A percentile compares a stretch with the other conserved stretches of the same genome.
These are phyloP conservation scores for Pogonocherus hispidulus DNA, from an alignment of 2,888 invertebrate genomes.

Conservation along the genomic window DNA sequence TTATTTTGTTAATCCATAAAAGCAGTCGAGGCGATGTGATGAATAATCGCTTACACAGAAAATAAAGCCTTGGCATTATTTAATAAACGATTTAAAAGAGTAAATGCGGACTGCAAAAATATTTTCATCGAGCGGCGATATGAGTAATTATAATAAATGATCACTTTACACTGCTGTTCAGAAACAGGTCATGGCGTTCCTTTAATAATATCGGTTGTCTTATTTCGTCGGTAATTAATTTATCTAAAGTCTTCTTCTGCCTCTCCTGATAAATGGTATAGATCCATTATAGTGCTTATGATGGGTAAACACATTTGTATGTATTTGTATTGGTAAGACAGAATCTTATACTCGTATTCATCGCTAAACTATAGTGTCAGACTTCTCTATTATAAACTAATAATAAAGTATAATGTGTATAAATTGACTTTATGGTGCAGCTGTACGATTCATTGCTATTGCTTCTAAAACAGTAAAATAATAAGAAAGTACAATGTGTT, in stretches of 20 bases:
- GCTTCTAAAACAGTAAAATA: too few relatives aligned
- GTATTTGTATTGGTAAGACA: too few relatives aligned
- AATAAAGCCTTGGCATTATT: constrained; percentile 27
- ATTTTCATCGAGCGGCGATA: constrained; percentile 9
- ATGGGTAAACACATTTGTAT: too few relatives aligned
- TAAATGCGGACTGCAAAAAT: constrained; percentile 10
- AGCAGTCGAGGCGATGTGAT: constrained; percentile 4
- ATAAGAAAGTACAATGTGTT: too few relatives aligned
- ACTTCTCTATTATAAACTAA: too few relatives aligned
- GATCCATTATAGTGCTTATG: too few relatives aligned
- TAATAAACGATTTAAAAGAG: constrained; percentile 23
- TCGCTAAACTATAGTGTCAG: too few relatives aligned
- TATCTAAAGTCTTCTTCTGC: not conserved
- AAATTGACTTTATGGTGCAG: too few relatives aligned
- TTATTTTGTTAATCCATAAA: constrained; percentile 22
- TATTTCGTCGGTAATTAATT: not conserved
- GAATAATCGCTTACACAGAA: constrained; percentile 21
- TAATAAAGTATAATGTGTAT: too few relatives aligned
- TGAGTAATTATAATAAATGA: constrained; percentile 6
- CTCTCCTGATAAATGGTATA: too few relatives aligned
- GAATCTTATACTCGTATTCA: too few relatives aligned
- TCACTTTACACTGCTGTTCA: not conserved
- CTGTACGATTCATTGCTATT: too few relatives aligned
- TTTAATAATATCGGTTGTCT: not conserved
- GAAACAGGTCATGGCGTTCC: constrained; percentile 8